phyloP scores from a whole-genome alignment of 2,113 vertebrate species.

The Syngnathus typhle region DNA sequence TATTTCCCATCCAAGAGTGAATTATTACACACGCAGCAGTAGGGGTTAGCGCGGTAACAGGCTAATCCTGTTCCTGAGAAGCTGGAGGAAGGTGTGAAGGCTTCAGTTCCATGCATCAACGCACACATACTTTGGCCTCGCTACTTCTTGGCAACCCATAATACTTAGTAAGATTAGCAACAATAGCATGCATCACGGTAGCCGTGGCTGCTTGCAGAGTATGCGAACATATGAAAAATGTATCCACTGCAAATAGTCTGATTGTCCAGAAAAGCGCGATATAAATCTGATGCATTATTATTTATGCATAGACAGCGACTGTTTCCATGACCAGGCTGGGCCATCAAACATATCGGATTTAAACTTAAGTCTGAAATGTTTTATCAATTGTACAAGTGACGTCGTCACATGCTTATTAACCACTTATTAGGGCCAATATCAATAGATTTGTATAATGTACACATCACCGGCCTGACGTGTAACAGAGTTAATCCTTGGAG shows the following conservation, averaged over 20 bases:
- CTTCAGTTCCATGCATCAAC: conserved; percentile 37
- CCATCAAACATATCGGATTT: neutral
- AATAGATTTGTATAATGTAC: too few species aligned
- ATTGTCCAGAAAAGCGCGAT: too few species aligned
- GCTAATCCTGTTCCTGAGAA: too few species aligned
- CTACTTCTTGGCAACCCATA: neutral
- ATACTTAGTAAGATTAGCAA: neutral
- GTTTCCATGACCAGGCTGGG: neutral
- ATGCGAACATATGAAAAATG: too few species aligned
- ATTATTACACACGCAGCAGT: conserved; percentile 13
- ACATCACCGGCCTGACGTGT: too few species aligned
- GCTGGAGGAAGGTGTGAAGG: conserved; percentile 26
- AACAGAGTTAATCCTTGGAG: neutral
- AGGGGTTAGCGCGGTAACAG: conserved; percentile 48
- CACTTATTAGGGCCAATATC: too few species aligned
- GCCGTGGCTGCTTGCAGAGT: too few species aligned
- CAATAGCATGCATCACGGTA: neutral
- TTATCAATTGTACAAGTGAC: neutral
- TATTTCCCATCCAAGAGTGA: neutral
- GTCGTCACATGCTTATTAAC: neutral
- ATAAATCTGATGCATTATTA: too few species aligned
- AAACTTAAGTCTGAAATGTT: neutral
- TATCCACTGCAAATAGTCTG: too few species aligned
- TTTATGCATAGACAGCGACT: neutral
- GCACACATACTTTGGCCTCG: neutral